Evolutionary conservation across 2,888 invertebrate species (phyloP).

Genomic region (Rotaria magnacalcarata): DNA sequence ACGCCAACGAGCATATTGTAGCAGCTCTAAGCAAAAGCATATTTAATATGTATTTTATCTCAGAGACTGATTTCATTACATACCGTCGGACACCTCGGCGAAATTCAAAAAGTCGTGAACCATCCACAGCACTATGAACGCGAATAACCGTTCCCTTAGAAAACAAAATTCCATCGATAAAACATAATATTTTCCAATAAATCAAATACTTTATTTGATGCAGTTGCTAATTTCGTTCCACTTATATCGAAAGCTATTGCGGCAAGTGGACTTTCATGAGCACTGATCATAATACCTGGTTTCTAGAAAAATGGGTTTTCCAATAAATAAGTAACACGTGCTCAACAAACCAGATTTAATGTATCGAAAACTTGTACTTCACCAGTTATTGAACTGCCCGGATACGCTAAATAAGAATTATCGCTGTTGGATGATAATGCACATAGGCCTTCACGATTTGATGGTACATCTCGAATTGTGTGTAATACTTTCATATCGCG

Average conservation of each 20-base stretch:
- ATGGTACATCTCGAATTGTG: constrained; percentile 93
- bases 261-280: constrained; percentile 90
- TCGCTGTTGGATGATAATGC: constrained; percentile 82
- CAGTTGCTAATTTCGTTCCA: constrained; percentile 66
- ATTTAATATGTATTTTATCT: too few relatives aligned
- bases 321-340: too few relatives aligned
- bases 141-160: constrained; percentile 86
- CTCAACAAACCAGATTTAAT: constrained; percentile 71
- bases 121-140: constrained; percentile 80
- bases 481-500: constrained; percentile 93
- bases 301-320: constrained; percentile 64
- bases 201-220: constrained; percentile 59
- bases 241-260: constrained; percentile 85
- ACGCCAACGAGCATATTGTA: constrained; percentile 84
- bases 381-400: constrained; percentile 84
- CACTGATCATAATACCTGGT: constrained; percentile 91
- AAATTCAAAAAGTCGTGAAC: constrained; percentile 85
- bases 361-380: constrained; percentile 94
- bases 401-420: constrained; percentile 89
- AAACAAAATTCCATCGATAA: not conserved
- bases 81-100: constrained; percentile 84
- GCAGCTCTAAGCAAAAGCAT: constrained; percentile 67
- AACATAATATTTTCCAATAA: not conserved
- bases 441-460: constrained; percentile 85
- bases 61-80: not conserved